Evolutionary conservation across 2,888 invertebrate species (phyloP).

Genomic region (Heteropelma amictum): DNA sequence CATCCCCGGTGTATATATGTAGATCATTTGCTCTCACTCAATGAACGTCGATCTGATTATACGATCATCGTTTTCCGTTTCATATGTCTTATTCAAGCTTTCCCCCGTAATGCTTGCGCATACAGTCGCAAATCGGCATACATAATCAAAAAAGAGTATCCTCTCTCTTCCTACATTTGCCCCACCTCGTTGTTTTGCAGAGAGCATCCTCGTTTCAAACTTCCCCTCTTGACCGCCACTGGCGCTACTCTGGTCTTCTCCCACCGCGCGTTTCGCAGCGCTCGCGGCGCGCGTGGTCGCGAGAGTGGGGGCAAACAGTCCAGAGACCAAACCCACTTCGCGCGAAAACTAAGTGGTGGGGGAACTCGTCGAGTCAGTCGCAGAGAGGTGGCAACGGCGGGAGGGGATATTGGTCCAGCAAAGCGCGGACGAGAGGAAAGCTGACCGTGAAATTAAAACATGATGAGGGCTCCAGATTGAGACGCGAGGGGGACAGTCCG

Average conservation of each 20-base stretch:
- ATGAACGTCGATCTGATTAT: background rate
- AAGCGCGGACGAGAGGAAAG: constrained; percentile 60
- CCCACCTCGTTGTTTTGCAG: background rate
- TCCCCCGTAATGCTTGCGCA: too few species aligned
- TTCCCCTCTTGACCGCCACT: constrained; percentile 14
- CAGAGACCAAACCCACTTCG: constrained; percentile 41
- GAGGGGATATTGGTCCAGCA: constrained; percentile 54
- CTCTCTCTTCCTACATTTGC: background rate
- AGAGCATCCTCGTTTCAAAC: constrained; percentile 27
- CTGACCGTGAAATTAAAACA: constrained; percentile 75
- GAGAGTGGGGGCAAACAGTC: constrained; percentile 13
- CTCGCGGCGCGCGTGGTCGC: constrained; percentile 30
- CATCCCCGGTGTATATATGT: background rate
- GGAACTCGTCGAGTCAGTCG: constrained; percentile 20
- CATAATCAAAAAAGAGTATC: background rate
- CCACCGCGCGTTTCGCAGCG: background rate
- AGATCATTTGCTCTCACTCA: constrained; percentile 6
- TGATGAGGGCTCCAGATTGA: constrained; percentile 72
- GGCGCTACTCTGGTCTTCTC: constrained; percentile 11
- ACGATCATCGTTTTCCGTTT: constrained; percentile 9
- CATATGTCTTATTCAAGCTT: constrained; percentile 8
- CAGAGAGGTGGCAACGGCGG: constrained; percentile 49
- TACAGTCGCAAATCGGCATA: background rate
- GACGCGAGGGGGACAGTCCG: constrained; percentile 66
- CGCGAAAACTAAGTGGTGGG: constrained; percentile 37